phyloP scores from a whole-genome alignment of 2,113 vertebrate species.

The Nematolebias whitei region DNA sequence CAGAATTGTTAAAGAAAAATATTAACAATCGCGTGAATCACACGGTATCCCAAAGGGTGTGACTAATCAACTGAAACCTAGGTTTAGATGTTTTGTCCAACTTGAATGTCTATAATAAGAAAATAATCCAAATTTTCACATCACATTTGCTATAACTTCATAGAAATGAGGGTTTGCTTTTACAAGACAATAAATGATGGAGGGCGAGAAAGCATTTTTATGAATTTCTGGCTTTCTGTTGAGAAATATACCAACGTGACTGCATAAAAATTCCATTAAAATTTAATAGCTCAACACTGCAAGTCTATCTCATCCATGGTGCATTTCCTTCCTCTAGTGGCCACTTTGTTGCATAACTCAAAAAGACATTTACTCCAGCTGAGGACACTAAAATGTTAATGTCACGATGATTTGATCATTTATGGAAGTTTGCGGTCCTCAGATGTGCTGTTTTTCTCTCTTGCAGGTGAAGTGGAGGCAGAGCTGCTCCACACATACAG shows the following conservation, averaged over 20 bases:
- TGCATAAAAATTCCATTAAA: neutral
- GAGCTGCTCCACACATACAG: conserved; percentile 97
- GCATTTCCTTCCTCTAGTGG: conserved; percentile 68
- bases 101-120: too few relatives aligned
- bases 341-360: neutral
- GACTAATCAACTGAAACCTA: neutral
- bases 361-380: too few relatives aligned
- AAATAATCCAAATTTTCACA: too few relatives aligned
- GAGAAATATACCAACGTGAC: neutral
- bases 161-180: too few relatives aligned
- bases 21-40: too few relatives aligned
- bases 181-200: too few relatives aligned
- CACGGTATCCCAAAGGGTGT: neutral
- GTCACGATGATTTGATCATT: neutral
- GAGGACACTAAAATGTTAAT: too few relatives aligned
- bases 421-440: neutral
- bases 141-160: too few relatives aligned
- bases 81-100: neutral
- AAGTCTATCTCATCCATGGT: neutral
- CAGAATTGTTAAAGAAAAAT: too few relatives aligned
- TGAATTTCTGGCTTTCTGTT: neutral
- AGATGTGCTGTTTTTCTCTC: conserved; percentile 14
- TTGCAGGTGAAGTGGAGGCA: conserved; percentile 87
- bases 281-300: neutral
- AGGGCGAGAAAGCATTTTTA: neutral